phyloP scores from a whole-genome alignment of 2,797 vertebrate genomes.

The Catostomus latipinnis region DNA sequence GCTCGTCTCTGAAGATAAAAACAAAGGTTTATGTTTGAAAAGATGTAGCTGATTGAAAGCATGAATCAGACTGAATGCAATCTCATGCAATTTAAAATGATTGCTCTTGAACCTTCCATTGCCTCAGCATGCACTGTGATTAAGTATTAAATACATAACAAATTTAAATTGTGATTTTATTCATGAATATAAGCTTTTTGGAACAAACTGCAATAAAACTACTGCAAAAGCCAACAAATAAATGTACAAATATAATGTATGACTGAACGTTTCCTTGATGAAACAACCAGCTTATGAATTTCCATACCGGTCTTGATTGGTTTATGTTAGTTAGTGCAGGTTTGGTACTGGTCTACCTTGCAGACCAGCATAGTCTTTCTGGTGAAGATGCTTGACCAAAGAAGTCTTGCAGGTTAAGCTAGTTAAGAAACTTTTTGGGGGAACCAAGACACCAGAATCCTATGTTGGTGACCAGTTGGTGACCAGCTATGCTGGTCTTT shows the following conservation, averaged over 20 bases:
- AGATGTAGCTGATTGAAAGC: conserved; percentile 20
- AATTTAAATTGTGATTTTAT: neutral
- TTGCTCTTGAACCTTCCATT: conserved; percentile 21
- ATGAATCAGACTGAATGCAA: conserved; percentile 35
- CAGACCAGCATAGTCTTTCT: no score
- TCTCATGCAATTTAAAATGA: conserved; percentile 39
- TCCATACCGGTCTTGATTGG: no score
- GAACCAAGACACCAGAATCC: no score
- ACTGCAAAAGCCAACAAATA: neutral
- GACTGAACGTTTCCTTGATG: neutral
- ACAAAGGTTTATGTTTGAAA: conserved; percentile 32
- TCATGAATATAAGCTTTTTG: conserved; percentile 3
- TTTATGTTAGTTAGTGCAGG: no score
- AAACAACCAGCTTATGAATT: neutral
- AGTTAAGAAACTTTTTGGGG: no score
- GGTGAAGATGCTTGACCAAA: no score
- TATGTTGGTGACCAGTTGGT: no score
- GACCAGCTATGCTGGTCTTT: no score
- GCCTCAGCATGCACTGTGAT: conserved; percentile 15
- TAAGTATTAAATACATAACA: conserved; percentile 11
- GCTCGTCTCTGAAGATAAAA: conserved; percentile 34
- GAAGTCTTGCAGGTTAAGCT: no score
- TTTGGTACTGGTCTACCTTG: no score
- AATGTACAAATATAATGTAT: neutral
- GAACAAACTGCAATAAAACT: neutral